phyloP scores from a whole-genome alignment of 2,888 invertebrate species.

The Metalampra italica region DNA sequence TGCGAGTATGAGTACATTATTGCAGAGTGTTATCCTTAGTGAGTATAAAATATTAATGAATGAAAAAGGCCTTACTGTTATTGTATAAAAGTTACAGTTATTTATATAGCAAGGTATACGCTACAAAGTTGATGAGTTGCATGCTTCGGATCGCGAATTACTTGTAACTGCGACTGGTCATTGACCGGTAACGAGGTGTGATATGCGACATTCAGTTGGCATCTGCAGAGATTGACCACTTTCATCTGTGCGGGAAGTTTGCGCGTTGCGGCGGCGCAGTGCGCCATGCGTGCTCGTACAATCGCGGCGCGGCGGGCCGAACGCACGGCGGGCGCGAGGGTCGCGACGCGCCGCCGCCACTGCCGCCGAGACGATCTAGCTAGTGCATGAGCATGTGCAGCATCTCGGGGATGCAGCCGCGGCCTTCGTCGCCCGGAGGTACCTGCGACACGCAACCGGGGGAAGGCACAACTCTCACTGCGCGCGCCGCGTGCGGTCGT shows the following conservation, averaged over 20 bases:
- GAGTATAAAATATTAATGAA: no score
- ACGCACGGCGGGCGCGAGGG: slow-evolving; percentile 5
- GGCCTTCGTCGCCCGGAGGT: slow-evolving; percentile 31
- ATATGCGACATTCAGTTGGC: slow-evolving; percentile 11
- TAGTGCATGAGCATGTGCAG: slow-evolving; percentile 43
- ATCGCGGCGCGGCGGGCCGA: no score
- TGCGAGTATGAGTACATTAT: no score
- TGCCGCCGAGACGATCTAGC: slow-evolving; percentile 5
- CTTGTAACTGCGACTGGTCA: slow-evolving; percentile 9
- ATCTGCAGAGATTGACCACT: slow-evolving; percentile 18
- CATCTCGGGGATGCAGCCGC: slow-evolving; percentile 54
- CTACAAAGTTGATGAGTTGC: not conserved
- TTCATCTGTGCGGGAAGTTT: slow-evolving; percentile 23
- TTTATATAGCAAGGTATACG: no score
- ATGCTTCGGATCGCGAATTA: not conserved
- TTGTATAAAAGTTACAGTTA: not conserved
- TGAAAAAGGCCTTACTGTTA: no score
- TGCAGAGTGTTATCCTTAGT: no score
- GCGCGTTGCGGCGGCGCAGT: slow-evolving; percentile 16
- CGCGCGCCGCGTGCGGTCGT: slow-evolving; percentile 74
- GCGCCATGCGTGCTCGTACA: slow-evolving; percentile 9
- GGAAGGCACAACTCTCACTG: slow-evolving; percentile 61
- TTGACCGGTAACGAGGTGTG: slow-evolving; percentile 15
- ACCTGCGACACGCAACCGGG: slow-evolving; percentile 41
- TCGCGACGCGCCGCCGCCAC: slow-evolving; percentile 11